Evolutionary conservation across 2,113 vertebrate genomes (phyloP).

Genomic region (Corythornis madagascariensis): DNA sequence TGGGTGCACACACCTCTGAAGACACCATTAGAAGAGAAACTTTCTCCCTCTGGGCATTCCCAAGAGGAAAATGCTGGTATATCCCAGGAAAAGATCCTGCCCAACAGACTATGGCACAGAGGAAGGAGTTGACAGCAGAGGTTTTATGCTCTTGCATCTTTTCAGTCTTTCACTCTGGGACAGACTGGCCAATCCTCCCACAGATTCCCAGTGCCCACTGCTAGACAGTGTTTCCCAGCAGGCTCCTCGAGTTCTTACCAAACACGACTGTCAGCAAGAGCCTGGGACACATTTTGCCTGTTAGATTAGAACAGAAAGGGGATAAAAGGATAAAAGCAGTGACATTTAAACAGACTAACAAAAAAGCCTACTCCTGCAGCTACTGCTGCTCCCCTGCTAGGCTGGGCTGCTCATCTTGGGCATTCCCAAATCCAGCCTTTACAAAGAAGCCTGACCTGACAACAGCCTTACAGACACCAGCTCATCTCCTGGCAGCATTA

Average conservation of each 20-base stretch:
- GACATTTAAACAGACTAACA: background rate
- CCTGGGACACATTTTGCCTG: background rate
- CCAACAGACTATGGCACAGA: background rate
- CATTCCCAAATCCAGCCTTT: background rate
- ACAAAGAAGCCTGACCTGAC: background rate
- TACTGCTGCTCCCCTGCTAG: background rate
- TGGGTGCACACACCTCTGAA: background rate
- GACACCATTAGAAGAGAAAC: background rate
- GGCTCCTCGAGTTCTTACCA: background rate
- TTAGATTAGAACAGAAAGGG: background rate
- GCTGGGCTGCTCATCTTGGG: background rate
- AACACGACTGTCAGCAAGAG: background rate
- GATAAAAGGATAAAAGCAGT: background rate
- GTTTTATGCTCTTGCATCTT: background rate
- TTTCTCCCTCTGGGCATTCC: fast-evolving
- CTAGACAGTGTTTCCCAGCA: background rate
- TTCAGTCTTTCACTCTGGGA: fast-evolving
- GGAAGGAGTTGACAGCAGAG: background rate
- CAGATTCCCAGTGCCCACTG: background rate
- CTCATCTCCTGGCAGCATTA: background rate
- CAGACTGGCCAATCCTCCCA: background rate
- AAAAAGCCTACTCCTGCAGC: background rate
- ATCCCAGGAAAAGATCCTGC: background rate
- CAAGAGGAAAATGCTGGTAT: background rate
- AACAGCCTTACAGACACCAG: background rate